Base-by-base conservation (phyloP, 2,113 vertebrate species). In the Struthidea cinerea region DNA sequence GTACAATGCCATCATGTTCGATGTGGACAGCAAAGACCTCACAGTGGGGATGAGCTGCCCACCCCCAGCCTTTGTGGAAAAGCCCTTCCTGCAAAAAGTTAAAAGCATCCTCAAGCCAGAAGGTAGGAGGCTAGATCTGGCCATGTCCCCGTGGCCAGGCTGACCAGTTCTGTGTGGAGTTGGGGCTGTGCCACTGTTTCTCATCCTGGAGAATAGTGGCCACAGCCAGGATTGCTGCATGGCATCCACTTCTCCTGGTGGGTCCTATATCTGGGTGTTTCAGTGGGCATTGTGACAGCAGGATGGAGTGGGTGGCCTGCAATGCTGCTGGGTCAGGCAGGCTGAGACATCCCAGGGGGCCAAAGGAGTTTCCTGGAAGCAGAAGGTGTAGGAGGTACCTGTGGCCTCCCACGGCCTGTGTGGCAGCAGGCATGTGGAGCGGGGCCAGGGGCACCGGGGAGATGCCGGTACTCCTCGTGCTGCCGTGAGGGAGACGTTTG, bases 1-100 rank as follows among this genome's bases (percentile, higher is more conserved):
- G 59, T 99, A 98, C 9, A 98, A 99, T 14, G 98, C 97, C 47
- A 47, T 99, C 85, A 99, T 99, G 98, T 99, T 99, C 16, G 99
- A 99, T 50, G 99, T 99, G 26, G 99, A 99, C 97, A 99, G 98
- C 84, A 99, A 99, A 96, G 99, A 99, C 79, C 96, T 98, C 32
- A 97, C 96, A 0, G 75, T 99, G 93, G 99, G 99, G 11, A 99
- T 99, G 98, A 99, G 99, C 94, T 99, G 99, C 90, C 99, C 99
- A 0, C 99, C 99, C 3, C 97, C 98, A 73, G 98, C 98, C 32
- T 99, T 99, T 75, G 98, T 99, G 87, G 99, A 99, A 88, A 97
- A 94, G 14, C 30, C 82, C 13, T 98, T 99, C 55, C 96, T 99
- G 74, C 98, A 98, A 89, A 99, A 99, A 87, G 98, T 99, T 73